Base-by-base conservation (phyloP, 92 coral and sea anemone genomes). In the Micromussa lordhowensis region DNA sequence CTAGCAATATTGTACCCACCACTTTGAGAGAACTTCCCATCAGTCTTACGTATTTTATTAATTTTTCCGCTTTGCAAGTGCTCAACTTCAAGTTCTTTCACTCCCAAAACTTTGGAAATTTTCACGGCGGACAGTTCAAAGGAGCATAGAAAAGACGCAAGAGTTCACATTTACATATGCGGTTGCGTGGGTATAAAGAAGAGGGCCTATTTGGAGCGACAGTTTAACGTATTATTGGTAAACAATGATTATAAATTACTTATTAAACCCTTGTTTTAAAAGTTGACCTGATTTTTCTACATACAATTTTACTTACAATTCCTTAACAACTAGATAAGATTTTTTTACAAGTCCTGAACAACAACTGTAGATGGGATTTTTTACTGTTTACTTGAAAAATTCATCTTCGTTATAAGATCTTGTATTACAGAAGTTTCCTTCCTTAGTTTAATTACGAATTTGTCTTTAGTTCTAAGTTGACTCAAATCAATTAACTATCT, bases 261-360 rank as follows among this genome's bases (percentile, higher is more conserved):
- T 26, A 8, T 8, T 44, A 44, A 44, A 44, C 10, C 10, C 51
- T 44, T 13, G 10, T 13, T 44, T 44, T 44, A 9, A 44, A 44
- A 7, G 7, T 40, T 44, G 51, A 44, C 51, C 64, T 18, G 64
- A 58, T 18, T 58, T 22, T 22, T 63, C 69, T 63, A 22, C 69
- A 63, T 63, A 63, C 30, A 63, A 21, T 63, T 63, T 26, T 63
- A 30, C 0, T 63, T 63, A 24, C 26, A 19, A 58, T 58, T 97
- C 78, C 98, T 89, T 89, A 97, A 97, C 75, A 94, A 90, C 92
- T 97, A 98, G 66, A 97, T 44, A 8, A 63, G 14, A 21, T 63
- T 63, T 11, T 63, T 6, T 63, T 63, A 63, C 64, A 58, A 58
- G 19, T 97, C 78, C 98, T 89, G 91, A 97, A 97, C 75, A 94